Conservation (phyloP, 2,113 vertebrate genomes). For the Melanerpes aurifrons region DNA sequence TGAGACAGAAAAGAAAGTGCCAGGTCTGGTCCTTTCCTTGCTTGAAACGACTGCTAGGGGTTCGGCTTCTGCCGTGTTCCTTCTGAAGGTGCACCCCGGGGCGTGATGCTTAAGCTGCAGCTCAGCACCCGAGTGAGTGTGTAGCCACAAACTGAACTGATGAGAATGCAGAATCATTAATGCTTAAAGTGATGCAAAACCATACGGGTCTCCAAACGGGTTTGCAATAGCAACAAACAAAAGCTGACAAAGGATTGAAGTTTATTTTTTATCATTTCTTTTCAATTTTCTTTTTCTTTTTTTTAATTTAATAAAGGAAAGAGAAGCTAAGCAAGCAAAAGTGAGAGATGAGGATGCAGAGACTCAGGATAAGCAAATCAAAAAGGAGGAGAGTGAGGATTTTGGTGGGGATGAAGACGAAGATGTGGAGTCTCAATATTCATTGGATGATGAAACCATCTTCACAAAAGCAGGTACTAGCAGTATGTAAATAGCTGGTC, state of each 20-base stretch:
- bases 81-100: not conserved
- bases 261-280: not conserved
- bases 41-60: not conserved
- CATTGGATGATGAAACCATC: constrained; percentile 85
- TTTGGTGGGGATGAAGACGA: constrained; percentile 43
- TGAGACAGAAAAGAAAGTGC: constrained; percentile 87
- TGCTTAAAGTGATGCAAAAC: not conserved
- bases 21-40: constrained; percentile 73
- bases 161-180: not conserved
- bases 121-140: not conserved
- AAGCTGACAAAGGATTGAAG: not conserved
- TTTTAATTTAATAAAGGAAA: constrained; percentile 69
- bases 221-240: not conserved
- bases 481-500: not conserved
- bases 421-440: constrained; percentile 81
- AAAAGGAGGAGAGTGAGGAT: constrained; percentile 47
- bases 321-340: constrained; percentile 59
- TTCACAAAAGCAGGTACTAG: constrained; percentile 88
- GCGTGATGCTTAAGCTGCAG: not conserved
- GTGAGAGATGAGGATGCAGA: not conserved
- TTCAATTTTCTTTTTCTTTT: not conserved
- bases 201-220: not conserved
- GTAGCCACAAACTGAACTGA: not conserved
- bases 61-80: not conserved
- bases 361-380: not conserved